Evolutionary conservation across 2,797 vertebrate species (phyloP), one percentile per base, ranked within the genome.

Genomic region (Leuciscus waleckii): DNA sequence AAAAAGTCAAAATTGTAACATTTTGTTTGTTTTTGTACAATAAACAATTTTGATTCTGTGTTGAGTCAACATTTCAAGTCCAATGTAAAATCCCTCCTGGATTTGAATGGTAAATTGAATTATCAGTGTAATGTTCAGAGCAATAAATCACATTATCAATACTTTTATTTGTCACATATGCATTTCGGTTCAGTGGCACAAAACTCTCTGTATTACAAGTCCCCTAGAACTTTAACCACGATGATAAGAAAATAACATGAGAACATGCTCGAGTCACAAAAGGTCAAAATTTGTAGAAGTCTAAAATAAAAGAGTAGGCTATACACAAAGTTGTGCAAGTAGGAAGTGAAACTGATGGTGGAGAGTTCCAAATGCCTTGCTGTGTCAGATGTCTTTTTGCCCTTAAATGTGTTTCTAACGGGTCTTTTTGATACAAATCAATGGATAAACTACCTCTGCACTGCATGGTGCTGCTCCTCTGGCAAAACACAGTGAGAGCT

Each of bases 401-500:
- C 73, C 43, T 61, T 71, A 43, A 71, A 54, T 87, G 56, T 46
- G 51, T 58, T 49, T 85, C 29, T 46, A 69, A 75, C 29, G 4
- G 73, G 43, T 65, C 58, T 41, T 79, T 69, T 79, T 80, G 73
- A 85, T 37, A 61, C 82, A 88, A 88, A 88, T 89, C 85, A 84
- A 88, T 89, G 68, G 37, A 26, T 51, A 71, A 82, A 81, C 83
- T 41, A 79, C 46, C 65, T 84, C 74, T 79, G 51, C 83, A 63
- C 69, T 37, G 80, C 70, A 79, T 82, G 78, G 46, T 74, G 78
- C 73, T 75, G 78, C 70, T 83, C 63, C 35, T 84, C 76, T 65
- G 49, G 78, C 78, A 81, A 84, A 77, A 76, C 88, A 87, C 89
- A 87, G 67, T 82, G 19, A 87, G 89, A 77, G 85, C 63, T 89